Conservation (phyloP, 2,797 vertebrate genomes). For the Enteromius mattozi region DNA sequence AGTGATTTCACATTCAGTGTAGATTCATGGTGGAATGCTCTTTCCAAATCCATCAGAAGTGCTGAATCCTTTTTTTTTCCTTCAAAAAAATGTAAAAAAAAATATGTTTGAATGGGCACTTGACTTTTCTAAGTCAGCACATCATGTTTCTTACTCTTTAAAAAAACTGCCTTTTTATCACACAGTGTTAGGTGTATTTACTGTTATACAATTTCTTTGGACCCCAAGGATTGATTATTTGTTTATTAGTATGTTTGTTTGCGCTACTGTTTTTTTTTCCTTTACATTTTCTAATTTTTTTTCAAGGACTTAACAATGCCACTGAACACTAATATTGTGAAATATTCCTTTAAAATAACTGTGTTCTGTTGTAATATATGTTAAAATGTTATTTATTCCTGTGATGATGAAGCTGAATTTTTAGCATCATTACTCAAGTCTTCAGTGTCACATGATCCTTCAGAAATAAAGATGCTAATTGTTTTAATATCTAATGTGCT, state of each 20-base stretch:
- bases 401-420: neutral
- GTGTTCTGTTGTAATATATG: neutral
- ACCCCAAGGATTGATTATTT: neutral
- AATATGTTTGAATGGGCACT: neutral
- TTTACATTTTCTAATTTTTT: too few relatives aligned
- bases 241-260: neutral
- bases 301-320: neutral
- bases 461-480: neutral
- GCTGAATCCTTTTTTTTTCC: neutral
- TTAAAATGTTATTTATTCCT: neutral
- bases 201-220: neutral
- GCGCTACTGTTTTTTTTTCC: neutral
- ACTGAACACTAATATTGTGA: neutral
- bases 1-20: constrained; percentile 1
- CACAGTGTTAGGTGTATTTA: neutral
- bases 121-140: neutral
- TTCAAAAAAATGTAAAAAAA: neutral
- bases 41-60: constrained; percentile 10
- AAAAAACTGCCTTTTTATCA: neutral
- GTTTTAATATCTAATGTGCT: neutral
- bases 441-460: neutral
- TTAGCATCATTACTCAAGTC: neutral
- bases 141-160: constrained; percentile 11
- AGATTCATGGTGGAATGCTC: constrained; percentile 1
- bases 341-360: neutral